A percentile compares a stretch with the other conserved stretches of the same genome.
Conservation (phyloP, 2,888 invertebrate genomes). For the Eilema depressum region DNA sequence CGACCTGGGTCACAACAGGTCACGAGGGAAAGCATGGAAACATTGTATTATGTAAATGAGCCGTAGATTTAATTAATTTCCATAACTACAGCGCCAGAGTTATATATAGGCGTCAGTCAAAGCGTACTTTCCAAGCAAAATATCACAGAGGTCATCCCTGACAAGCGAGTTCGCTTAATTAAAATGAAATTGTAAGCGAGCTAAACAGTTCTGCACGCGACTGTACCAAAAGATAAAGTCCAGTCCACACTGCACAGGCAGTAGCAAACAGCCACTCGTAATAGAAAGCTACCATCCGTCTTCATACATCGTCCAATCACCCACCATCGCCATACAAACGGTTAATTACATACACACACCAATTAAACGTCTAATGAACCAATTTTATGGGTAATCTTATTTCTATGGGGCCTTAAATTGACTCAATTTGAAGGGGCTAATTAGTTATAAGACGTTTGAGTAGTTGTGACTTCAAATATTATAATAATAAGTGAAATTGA, state of each 20-base stretch:
- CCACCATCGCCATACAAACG: constrained; percentile 34
- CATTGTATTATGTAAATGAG: constrained; percentile 20
- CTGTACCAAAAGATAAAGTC: constrained; percentile 23
- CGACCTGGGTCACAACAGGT: constrained; percentile 5
- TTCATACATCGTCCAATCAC: constrained; percentile 32
- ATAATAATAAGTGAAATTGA: constrained; percentile 3
- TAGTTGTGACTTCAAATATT: background rate
- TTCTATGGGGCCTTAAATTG: constrained; percentile 44
- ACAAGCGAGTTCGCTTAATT: background rate
- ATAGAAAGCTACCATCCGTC: constrained; percentile 52
- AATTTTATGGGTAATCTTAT: constrained; percentile 49
- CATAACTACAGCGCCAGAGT: background rate
- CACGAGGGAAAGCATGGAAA: constrained; percentile 18
- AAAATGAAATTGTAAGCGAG: background rate
- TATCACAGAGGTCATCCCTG: background rate
- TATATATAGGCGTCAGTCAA: background rate
- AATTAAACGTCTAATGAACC: constrained; percentile 51
- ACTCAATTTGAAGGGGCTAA: constrained; percentile 29
- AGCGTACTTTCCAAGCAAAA: background rate
- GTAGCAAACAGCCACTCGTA: constrained; percentile 18
- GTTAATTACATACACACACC: constrained; percentile 48
- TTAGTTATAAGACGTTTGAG: constrained; percentile 27
- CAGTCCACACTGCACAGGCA: constrained; percentile 1
- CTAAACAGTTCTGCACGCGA: constrained; percentile 27
- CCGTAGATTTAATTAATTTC: background rate